Evolutionary conservation across 2,113 vertebrate genomes (phyloP).

Genomic region (Alouatta palliata): DNA sequence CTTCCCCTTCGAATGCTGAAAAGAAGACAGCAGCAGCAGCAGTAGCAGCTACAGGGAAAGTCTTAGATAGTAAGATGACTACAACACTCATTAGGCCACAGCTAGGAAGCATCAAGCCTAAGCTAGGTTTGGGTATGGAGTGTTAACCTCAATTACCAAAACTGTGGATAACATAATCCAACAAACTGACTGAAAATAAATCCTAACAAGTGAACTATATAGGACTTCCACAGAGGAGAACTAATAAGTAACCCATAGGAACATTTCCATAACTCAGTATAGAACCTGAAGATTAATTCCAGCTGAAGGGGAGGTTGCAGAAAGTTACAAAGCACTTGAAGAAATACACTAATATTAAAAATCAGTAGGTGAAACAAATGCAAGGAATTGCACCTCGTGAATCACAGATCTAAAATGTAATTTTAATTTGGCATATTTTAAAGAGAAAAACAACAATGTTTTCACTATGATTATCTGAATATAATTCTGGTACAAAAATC

Average conservation of each 20-base stretch:
- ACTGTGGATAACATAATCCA: not conserved
- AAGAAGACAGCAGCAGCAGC: not conserved
- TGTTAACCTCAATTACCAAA: not conserved
- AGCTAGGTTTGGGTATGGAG: not conserved
- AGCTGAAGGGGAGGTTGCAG: not conserved
- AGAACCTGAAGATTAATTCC: not conserved
- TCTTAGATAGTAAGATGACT: not conserved
- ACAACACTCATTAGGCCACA: not conserved
- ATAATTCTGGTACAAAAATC: not conserved
- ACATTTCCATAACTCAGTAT: not conserved
- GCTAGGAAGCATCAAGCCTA: too few species aligned
- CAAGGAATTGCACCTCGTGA: not conserved
- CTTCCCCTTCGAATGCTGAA: not conserved
- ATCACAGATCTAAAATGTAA: not conserved
- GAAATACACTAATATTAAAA: not conserved
- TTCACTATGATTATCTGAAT: not conserved
- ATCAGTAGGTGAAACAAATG: not conserved
- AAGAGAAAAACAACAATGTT: constrained; percentile 3
- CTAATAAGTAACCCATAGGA: not conserved
- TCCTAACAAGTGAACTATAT: not conserved
- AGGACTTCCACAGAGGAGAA: not conserved
- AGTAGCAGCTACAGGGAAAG: not conserved
- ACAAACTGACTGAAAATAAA: not conserved
- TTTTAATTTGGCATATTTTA: not conserved
- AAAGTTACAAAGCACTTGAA: not conserved